Base-by-base conservation (phyloP, 2,113 vertebrate species). In the Cyprinodon variegatus region DNA sequence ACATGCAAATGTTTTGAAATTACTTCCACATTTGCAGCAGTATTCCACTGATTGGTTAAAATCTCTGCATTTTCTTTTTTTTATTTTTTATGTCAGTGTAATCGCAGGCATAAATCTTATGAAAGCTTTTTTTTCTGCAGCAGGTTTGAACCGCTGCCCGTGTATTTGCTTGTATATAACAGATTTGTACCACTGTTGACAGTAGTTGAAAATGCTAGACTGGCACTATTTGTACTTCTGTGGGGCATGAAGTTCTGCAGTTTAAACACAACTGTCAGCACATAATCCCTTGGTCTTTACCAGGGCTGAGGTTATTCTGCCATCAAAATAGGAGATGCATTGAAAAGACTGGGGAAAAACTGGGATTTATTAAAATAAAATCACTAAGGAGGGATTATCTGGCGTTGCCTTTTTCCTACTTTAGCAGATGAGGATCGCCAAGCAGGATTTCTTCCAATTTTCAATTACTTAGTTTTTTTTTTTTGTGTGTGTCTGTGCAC, bases 111-210 rank as follows among this genome's bases (percentile, higher is more conserved):
- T 75, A 68, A 76, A 76, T 86, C 48, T 82, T 70, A 75, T 60
- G 1, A 75, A 81, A 72, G 72, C 0, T 62, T 78, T 79, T 74
- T 29, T 60, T 60, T 78, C 9, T n/a, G 70, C 60, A 72, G 45
- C 74, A 84, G 61, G 78, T 78, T 81, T 65, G 61, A 48, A 5
- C 61, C 5, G 13, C 36, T 36, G 13, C 64, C 40, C 29, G 6
- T 72, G 67, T 78, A 90, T 90, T 88, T 90, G 82, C 83, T 91
- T 90, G 85, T 86, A 91, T 85, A 89, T 85, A 59, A 77, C 43
- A 39, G 59, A 63, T 61, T 74, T 46, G 70, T 41, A 65, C 63
- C 60, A 77, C 70, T 37, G 76, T 68, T n/a, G 41, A 57, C 50
- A 57, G 50, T 57, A 57, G 12, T 61, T 68, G 50, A 11, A 53